Percentiles rank a stretch among this genome's conserved stretches.
Conservation (phyloP, 2,888 invertebrate species). For the Cephus pygmeus region DNA sequence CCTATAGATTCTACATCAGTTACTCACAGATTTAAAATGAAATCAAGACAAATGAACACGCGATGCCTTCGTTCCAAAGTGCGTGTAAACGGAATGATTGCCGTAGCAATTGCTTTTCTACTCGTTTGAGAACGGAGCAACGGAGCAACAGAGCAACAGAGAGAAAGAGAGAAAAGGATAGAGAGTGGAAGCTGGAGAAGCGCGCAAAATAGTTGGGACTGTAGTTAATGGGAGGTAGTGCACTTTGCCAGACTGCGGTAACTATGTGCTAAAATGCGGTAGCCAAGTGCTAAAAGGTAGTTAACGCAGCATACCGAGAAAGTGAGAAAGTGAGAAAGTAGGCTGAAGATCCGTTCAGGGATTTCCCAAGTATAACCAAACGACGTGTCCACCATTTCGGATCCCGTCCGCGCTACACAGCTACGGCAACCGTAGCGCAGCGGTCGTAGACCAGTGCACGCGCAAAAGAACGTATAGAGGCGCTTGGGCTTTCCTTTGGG, state of each 20-base stretch:
- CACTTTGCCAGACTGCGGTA: too few relatives aligned
- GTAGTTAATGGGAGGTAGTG: neutral
- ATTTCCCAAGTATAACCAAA: neutral
- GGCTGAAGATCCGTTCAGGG: neutral
- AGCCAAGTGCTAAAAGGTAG: neutral
- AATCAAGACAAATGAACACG: too few relatives aligned
- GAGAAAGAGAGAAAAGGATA: too few relatives aligned
- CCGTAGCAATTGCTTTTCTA: too few relatives aligned
- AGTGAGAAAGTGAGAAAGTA: neutral
- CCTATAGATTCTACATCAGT: too few relatives aligned
- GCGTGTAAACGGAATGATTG: too few relatives aligned
- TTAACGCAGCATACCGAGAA: neutral
- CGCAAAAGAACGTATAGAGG: constrained; percentile 13
- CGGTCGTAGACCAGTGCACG: neutral
- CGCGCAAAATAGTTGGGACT: neutral
- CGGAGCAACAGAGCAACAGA: too few relatives aligned
- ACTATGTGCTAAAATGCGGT: too few relatives aligned
- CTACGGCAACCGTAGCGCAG: constrained; percentile 8
- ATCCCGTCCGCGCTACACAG: neutral
- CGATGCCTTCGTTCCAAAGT: too few relatives aligned
- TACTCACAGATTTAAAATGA: too few relatives aligned
- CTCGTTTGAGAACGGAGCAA: too few relatives aligned
- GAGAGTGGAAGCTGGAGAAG: neutral
- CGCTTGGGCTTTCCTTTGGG: constrained; percentile 32
- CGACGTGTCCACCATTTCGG: neutral